Conservation (phyloP, 2,797 vertebrate genomes). For the Pristis pectinata region DNA sequence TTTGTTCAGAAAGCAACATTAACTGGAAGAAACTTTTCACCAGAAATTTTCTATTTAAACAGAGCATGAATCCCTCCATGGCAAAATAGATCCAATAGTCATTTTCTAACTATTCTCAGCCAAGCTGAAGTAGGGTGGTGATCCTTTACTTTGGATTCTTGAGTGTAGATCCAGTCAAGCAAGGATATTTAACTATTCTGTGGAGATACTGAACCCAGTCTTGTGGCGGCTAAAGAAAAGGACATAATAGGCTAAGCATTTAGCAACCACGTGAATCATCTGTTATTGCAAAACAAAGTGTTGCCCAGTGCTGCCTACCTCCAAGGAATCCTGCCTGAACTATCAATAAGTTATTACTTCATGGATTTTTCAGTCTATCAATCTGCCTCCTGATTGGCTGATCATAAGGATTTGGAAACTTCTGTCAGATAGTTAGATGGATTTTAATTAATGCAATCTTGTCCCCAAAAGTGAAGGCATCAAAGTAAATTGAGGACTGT, state of each 20-base stretch:
- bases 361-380: not conserved
- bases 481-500: not conserved
- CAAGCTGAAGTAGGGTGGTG: not conserved
- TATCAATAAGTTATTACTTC: not conserved
- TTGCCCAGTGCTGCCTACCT: not conserved
- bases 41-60: not conserved
- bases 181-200: not conserved
- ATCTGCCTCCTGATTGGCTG: not conserved
- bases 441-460: not conserved
- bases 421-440: not conserved
- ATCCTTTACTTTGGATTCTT: not conserved
- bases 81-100: not conserved
- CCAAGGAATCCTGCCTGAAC: not conserved
- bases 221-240: not conserved
- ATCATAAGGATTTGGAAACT: not conserved
- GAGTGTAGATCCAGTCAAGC: not conserved
- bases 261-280: not conserved
- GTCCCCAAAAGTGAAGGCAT: not conserved
- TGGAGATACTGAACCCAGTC: not conserved
- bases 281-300: not conserved
- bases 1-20: not conserved
- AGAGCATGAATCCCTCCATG: not conserved
- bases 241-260: not conserved
- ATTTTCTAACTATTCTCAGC: not conserved
- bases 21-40: not conserved